Base-by-base conservation (phyloP, 2,797 vertebrate species). In the Myotis vivesi region DNA sequence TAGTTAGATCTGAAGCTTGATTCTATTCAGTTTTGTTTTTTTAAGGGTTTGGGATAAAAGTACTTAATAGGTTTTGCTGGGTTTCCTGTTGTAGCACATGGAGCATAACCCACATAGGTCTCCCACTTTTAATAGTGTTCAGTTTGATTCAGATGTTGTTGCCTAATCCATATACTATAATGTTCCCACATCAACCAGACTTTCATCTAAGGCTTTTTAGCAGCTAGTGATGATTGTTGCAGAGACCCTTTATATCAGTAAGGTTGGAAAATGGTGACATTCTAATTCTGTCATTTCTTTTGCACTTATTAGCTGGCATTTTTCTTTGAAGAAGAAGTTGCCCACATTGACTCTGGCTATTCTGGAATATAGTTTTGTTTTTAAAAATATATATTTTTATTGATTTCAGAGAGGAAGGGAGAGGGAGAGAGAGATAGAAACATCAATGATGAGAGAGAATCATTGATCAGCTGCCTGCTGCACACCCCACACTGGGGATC, bases 221-320 rank as follows among this genome's bases (percentile, higher is more conserved):
- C 36, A 73, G 57, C 57, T 36, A 75, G 4, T 80, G 69, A 38
- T 13, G 3, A 49, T 83, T 55, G 12, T 75, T 81, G 36, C n/a
- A 55, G 88, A 92, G 55, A 83, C 12, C n/a, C 20, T 93, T 95
- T 82, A 10, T 46, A 71, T 68, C 44, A 83, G 5, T 68, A 79
- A 20, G 25, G 20, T 22, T 87, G 20, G 44, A 46, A 79, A 90
- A 73, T 80, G 44, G 41, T 88, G 80, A 44, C 41, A 55, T 87
- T 87, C 66, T 51, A 51, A 46, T 57, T 82, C 20, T 91, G 38
- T 76, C 25, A 36, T 92, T 86, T 86, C 30, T 91, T 75, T 17
- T 94, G 49, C 36, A 72, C 38, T 92, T 85, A 77, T 84, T 87
- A 84, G 38, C 64, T 84, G n/a, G n/a, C 57, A 53, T 73, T 75